These are phyloP conservation scores for Pseudopodoces humilis DNA, from an alignment of 2,113 vertebrate genomes.

Conservation along the genomic window DNA sequence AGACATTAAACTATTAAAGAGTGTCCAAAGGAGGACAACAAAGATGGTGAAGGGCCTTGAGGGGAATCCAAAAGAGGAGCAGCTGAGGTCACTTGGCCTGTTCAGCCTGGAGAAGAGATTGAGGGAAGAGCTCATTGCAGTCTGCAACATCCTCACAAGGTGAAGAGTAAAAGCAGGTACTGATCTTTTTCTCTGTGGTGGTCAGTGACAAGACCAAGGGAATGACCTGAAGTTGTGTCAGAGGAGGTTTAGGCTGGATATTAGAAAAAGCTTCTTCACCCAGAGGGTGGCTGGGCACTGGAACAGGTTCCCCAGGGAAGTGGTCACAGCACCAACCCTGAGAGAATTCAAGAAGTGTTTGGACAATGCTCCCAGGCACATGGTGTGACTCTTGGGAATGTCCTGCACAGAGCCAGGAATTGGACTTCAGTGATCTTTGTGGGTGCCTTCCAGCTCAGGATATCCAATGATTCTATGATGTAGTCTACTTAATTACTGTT, in stretches of 20 bases:
- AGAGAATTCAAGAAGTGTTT: fast-evolving
- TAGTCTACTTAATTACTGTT: constrained; percentile 32
- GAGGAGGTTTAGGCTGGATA: not conserved
- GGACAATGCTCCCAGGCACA: not conserved
- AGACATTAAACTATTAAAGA: not conserved
- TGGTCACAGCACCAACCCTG: not conserved
- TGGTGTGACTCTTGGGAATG: not conserved
- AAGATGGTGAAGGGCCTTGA: not conserved
- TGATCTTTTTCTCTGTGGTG: not conserved
- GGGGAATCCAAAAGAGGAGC: not conserved
- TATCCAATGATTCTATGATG: not conserved
- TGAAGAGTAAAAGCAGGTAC: not conserved
- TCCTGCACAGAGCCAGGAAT: not conserved
- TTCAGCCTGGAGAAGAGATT: not conserved
- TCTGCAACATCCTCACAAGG: not conserved
- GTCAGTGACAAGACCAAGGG: not conserved
- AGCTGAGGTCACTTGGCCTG: not conserved
- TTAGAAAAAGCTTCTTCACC: not conserved
- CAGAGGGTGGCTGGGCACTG: not conserved
- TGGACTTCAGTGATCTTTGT: not conserved
- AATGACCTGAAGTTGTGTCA: not conserved
- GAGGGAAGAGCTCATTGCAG: not conserved
- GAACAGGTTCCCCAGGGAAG: not conserved
- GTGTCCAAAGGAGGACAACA: fast-evolving
- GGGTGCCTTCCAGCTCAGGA: not conserved